These are phyloP conservation scores for Gambusia yucatana DNA, from an alignment of 2,797 vertebrate species.

Conservation along the genomic window DNA sequence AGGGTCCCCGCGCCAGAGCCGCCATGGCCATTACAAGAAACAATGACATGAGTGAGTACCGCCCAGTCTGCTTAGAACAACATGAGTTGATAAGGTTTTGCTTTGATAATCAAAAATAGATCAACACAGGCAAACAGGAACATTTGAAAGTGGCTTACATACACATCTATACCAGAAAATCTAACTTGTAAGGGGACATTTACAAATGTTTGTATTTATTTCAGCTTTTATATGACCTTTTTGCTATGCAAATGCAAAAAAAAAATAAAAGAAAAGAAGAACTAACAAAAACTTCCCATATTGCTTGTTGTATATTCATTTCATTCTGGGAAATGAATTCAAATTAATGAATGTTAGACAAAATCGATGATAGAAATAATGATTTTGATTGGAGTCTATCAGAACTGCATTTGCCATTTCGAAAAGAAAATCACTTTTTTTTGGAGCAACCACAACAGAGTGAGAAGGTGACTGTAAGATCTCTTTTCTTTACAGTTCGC, in stretches of 20 bases:
- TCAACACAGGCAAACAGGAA: not conserved
- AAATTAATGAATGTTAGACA: not conserved
- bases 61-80: accelerated
- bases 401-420: not conserved
- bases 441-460: not conserved
- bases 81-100: not conserved
- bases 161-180: not conserved
- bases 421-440: not conserved
- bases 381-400: not conserved
- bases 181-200: not conserved
- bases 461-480: not conserved
- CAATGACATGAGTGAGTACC: conserved; percentile 89
- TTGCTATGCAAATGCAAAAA: not conserved
- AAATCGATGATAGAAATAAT: not conserved
- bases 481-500: conserved; percentile 73
- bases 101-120: not conserved
- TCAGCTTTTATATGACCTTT: not conserved
- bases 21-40: conserved; percentile 92
- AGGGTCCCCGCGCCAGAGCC: conserved; percentile 91
- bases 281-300: not conserved
- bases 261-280: not conserved
- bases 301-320: not conserved
- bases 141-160: not conserved
- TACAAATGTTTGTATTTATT: not conserved
- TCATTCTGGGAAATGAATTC: not conserved